These are phyloP conservation scores for Apamea crenata DNA, from an alignment of 2,888 invertebrate species.

Conservation along the genomic window DNA sequence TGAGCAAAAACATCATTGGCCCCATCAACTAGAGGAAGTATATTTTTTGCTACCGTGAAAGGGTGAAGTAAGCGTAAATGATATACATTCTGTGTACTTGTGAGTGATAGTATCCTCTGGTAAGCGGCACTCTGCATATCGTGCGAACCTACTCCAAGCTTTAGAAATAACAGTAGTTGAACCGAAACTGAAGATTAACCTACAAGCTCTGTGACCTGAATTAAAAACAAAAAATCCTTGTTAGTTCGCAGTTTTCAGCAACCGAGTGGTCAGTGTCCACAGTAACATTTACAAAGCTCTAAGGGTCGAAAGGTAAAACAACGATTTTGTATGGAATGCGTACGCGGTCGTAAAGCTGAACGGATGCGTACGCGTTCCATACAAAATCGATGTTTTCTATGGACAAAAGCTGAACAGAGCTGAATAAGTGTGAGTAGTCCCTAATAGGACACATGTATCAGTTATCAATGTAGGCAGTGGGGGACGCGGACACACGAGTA, in stretches of 20 bases:
- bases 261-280: conserved; percentile 19
- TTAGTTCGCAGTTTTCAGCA: conserved; percentile 23
- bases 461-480: conserved; percentile 40
- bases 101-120: conserved; percentile 34
- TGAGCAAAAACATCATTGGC: conserved; percentile 48
- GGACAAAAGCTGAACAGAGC: too few relatives aligned
- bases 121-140: conserved; percentile 12
- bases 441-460: conserved; percentile 31
- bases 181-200: conserved; percentile 46
- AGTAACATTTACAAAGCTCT: conserved; percentile 10
- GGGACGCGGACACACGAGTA: conserved; percentile 12
- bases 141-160: background rate
- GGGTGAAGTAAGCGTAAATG: conserved; percentile 49
- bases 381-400: too few relatives aligned
- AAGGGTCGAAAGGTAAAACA: too few relatives aligned
- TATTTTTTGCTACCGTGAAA: conserved; percentile 44
- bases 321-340: too few relatives aligned
- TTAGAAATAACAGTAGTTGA: conserved; percentile 28
- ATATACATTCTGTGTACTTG: conserved; percentile 38
- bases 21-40: conserved; percentile 37
- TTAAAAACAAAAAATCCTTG: conserved; percentile 38
- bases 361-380: too few relatives aligned
- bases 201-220: conserved; percentile 49
- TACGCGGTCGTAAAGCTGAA: too few relatives aligned
- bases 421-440: conserved; percentile 34